Conservation (phyloP, 2,797 vertebrate genomes). For the Macroramphosus scolopax region DNA sequence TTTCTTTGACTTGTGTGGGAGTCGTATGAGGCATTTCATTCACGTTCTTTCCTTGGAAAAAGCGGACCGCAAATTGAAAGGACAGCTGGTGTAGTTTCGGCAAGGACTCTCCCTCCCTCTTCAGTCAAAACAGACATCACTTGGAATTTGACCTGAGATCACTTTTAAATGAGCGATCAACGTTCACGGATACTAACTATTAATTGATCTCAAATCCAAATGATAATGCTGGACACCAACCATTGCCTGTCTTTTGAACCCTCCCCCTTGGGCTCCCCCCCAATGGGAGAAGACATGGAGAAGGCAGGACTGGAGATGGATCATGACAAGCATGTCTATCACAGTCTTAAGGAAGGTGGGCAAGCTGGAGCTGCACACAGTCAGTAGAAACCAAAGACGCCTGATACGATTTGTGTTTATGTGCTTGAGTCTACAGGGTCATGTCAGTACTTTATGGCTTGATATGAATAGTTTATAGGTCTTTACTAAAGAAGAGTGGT, state of each 20-base stretch:
- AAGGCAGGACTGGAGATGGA: conserved; percentile 68
- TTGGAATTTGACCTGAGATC: conserved; percentile 16
- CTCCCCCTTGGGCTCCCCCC: conserved; percentile 71
- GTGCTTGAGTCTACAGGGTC: conserved; percentile 9
- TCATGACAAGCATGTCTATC: conserved; percentile 75
- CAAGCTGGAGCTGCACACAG: conserved; percentile 15
- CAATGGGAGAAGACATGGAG: conserved; percentile 69
- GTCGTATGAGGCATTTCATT: conserved; percentile 28
- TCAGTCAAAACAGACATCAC: conserved; percentile 5
- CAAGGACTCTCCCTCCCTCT: conserved; percentile 20
- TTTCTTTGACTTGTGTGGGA: conserved; percentile 22
- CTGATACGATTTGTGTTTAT: conserved; percentile 38
- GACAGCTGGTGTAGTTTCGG: conserved; percentile 34
- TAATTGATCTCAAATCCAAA: conserved; percentile 43
- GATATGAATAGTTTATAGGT: conserved; percentile 24
- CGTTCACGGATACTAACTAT: conserved; percentile 35
- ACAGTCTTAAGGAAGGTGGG: conserved; percentile 84
- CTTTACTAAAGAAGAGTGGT: background rate
- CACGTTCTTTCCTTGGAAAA: conserved; percentile 19
- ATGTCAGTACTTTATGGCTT: conserved; percentile 22
- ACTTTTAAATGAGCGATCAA: conserved; percentile 38
- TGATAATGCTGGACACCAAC: conserved; percentile 82
- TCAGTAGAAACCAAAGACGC: conserved; percentile 21
- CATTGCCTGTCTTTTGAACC: conserved; percentile 74
- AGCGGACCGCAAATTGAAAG: conserved; percentile 24